These are phyloP conservation scores for Megalops atlanticus DNA, from an alignment of 2,113 vertebrate species.

Conservation along the genomic window DNA sequence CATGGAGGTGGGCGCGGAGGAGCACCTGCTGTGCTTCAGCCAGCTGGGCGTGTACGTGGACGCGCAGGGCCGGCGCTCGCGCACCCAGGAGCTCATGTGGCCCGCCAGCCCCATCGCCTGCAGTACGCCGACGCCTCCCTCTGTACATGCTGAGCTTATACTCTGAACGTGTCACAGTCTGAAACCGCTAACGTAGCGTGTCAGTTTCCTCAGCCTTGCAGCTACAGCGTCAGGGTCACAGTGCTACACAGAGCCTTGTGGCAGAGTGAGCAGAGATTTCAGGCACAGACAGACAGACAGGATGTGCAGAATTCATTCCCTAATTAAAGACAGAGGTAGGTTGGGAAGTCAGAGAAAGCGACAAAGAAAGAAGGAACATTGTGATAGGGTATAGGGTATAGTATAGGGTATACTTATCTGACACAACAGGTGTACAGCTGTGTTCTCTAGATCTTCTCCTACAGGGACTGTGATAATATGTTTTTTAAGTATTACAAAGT, in stretches of 20 bases:
- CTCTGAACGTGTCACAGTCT: background rate
- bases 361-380: no score
- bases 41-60: slow-evolving; percentile 95
- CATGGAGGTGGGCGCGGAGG: slow-evolving; percentile 79
- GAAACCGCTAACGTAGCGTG: background rate
- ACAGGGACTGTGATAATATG: no score
- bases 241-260: background rate
- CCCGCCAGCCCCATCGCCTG: slow-evolving; percentile 89
- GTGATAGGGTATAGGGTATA: no score
- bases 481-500: no score
- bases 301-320: background rate
- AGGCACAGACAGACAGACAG: no score
- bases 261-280: background rate
- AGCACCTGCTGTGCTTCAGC: slow-evolving; percentile 97
- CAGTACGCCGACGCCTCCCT: slow-evolving; percentile 77
- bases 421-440: no score
- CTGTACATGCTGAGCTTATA: background rate
- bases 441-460: no score
- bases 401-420: no score
- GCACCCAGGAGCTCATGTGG: slow-evolving; percentile 97
- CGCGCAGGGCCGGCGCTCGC: slow-evolving; percentile 85
- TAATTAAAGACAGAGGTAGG: background rate
- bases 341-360: background rate
- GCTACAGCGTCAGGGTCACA: background rate
- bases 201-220: background rate